Percentiles rank a stretch among this genome's conserved stretches.
These are phyloP conservation scores for Arvicola amphibius DNA, from an alignment of 2,797 vertebrate species.

Conservation along the genomic window DNA sequence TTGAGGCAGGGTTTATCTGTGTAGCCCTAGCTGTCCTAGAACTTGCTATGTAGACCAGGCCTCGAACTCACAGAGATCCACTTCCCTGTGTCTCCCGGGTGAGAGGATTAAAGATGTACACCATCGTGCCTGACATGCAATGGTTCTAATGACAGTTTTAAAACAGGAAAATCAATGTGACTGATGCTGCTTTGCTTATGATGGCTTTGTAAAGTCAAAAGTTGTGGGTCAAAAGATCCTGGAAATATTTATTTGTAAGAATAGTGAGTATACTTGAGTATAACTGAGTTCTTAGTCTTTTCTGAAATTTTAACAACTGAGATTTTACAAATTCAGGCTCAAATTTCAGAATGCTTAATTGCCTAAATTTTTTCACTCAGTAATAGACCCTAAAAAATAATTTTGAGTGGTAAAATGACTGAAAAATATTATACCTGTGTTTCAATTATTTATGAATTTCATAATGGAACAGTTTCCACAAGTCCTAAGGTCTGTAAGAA, in stretches of 20 bases:
- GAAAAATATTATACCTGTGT: not conserved
- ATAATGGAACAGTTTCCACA: constrained; percentile 17
- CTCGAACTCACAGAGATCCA: not conserved
- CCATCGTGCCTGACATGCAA: accelerated
- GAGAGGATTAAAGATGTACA: not conserved
- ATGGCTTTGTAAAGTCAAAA: constrained; percentile 5
- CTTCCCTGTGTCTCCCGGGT: not conserved
- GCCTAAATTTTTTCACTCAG: not conserved
- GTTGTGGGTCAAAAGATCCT: not conserved
- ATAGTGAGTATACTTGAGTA: not conserved
- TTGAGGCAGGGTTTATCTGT: not conserved
- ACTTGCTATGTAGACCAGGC: not conserved
- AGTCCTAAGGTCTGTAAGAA: not conserved
- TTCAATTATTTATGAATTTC: not conserved
- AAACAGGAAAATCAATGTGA: not conserved
- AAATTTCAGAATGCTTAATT: not conserved
- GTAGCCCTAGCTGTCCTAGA: not conserved
- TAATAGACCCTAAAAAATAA: not conserved
- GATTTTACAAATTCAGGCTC: not conserved
- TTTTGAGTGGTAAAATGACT: not conserved
- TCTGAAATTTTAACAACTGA: constrained; percentile 9
- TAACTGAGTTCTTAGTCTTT: not conserved
- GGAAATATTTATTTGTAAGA: not conserved
- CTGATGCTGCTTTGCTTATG: not conserved
- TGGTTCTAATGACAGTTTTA: not conserved